A percentile compares a stretch with the other conserved stretches of the same genome.
These are phyloP conservation scores for Ditylenchus dipsaci DNA, from an alignment of 1,140 invertebrate genomes.

Conservation along the genomic window DNA sequence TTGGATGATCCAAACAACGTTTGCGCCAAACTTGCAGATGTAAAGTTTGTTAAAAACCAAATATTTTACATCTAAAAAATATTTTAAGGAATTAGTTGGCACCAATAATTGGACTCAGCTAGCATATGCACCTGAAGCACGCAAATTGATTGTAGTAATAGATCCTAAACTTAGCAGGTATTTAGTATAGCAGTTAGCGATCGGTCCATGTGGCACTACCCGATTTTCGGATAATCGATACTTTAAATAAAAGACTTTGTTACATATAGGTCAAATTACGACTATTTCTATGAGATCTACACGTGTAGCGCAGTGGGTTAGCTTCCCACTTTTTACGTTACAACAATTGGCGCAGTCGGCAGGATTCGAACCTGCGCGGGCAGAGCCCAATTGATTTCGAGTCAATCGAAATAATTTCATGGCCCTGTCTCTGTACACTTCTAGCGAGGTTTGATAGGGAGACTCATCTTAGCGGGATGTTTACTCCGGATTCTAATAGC, in stretches of 20 bases:
- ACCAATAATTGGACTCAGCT: constrained; percentile 19
- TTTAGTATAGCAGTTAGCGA: constrained; percentile 6
- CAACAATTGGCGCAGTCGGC: constrained; percentile 46
- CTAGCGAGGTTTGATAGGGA: too few relatives aligned
- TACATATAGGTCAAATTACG: too few relatives aligned
- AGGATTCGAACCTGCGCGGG: constrained; percentile 52
- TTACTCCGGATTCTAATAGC: too few relatives aligned
- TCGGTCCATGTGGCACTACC: constrained; percentile 38
- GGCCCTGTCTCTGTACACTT: too few relatives aligned
- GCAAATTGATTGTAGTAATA: constrained; percentile 46
- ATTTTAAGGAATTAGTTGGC: neutral
- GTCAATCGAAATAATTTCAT: too few relatives aligned
- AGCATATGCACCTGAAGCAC: constrained; percentile 15
- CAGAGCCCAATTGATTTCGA: constrained; percentile 39
- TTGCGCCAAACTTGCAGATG: neutral
- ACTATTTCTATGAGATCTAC: too few relatives aligned
- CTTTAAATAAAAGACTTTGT: too few relatives aligned
- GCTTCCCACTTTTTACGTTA: too few relatives aligned
- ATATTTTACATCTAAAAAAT: constrained; percentile 4
- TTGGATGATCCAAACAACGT: constrained; percentile 16
- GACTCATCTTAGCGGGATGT: too few relatives aligned
- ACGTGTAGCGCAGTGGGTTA: too few relatives aligned
- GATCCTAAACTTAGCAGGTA: constrained; percentile 44
- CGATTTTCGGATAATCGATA: too few relatives aligned
- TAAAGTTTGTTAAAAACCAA: too few relatives aligned